Percentiles rank a stretch among this genome's conserved stretches.
These are phyloP conservation scores for Neodiprion fabricii DNA, from an alignment of 1,140 invertebrate genomes.

Conservation along the genomic window DNA sequence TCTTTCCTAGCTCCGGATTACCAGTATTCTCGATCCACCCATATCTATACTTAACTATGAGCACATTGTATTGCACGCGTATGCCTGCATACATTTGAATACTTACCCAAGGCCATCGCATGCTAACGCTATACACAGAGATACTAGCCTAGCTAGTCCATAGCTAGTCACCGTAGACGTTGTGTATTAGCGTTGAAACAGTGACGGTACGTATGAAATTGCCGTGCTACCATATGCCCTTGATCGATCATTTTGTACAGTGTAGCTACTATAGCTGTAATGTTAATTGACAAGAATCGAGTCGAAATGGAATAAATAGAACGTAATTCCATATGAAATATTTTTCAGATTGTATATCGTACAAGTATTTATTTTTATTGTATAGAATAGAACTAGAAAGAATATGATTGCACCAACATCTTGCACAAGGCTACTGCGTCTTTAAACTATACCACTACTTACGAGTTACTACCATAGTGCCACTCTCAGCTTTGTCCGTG, in stretches of 20 bases:
- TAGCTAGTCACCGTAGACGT: not conserved
- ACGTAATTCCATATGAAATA: not conserved
- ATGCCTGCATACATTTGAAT: constrained; percentile 39
- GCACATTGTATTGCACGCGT: constrained; percentile 33
- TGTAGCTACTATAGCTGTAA: too few relatives aligned
- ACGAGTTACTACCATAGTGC: not conserved
- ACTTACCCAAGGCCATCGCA: constrained; percentile 45
- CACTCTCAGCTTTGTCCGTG: not conserved
- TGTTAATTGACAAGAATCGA: too few relatives aligned
- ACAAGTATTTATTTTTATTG: not conserved
- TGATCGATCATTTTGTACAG: not conserved
- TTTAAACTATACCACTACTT: not conserved
- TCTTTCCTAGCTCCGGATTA: constrained; percentile 44
- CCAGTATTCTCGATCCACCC: constrained; percentile 22
- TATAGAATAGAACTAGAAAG: not conserved
- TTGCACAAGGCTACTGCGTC: not conserved
- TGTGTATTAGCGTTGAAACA: not conserved
- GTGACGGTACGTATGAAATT: not conserved
- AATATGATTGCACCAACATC: too few relatives aligned
- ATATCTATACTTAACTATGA: constrained; percentile 31
- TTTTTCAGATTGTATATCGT: not conserved
- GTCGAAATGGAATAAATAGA: too few relatives aligned
- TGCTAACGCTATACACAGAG: constrained; percentile 6
- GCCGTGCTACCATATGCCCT: not conserved
- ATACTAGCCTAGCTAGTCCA: too few relatives aligned